Percentiles rank a stretch among this genome's conserved stretches.
phyloP scores from a whole-genome alignment of 2,888 invertebrate species.

The Ochropacha duplaris region DNA sequence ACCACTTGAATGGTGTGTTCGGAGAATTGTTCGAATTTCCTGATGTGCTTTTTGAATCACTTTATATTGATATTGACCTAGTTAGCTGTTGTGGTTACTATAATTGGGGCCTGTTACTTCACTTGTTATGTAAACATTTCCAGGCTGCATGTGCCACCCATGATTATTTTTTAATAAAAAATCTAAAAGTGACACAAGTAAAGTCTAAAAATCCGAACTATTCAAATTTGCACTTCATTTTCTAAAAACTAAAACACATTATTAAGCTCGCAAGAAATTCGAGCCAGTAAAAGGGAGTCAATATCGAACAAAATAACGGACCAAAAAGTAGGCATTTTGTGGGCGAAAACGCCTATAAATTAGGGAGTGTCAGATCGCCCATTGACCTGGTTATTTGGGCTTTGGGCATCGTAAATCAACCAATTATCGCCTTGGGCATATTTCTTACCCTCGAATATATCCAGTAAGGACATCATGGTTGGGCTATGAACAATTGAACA shows the following conservation, averaged over 20 bases:
- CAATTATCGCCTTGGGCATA: conserved; percentile 40
- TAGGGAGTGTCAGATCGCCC: conserved; percentile 46
- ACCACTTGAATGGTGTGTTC: conserved; percentile 2
- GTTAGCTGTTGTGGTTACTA: too few relatives aligned
- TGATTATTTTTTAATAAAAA: too few relatives aligned
- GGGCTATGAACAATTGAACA: background rate
- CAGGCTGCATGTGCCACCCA: too few relatives aligned
- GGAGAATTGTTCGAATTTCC: conserved; percentile 14
- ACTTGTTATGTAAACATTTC: too few relatives aligned
- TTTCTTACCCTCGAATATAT: conserved; percentile 19
- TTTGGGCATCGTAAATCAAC: conserved; percentile 47
- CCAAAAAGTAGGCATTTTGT: conserved; percentile 21
- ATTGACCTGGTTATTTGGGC: conserved; percentile 47
- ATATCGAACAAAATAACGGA: conserved; percentile 1
- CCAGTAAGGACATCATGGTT: background rate
- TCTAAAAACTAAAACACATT: background rate
- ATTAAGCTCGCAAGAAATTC: background rate
- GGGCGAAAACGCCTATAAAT: conserved; percentile 31
- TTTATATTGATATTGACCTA: background rate
- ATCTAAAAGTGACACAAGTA: background rate
- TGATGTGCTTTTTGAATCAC: background rate
- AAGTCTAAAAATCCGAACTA: background rate
- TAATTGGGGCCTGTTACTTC: too few relatives aligned
- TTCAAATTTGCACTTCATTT: too few relatives aligned
- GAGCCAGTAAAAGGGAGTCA: background rate